Percentiles rank a stretch among this genome's conserved stretches.
phyloP scores from a whole-genome alignment of 2,888 invertebrate genomes.

The Dryobotodes eremita region DNA sequence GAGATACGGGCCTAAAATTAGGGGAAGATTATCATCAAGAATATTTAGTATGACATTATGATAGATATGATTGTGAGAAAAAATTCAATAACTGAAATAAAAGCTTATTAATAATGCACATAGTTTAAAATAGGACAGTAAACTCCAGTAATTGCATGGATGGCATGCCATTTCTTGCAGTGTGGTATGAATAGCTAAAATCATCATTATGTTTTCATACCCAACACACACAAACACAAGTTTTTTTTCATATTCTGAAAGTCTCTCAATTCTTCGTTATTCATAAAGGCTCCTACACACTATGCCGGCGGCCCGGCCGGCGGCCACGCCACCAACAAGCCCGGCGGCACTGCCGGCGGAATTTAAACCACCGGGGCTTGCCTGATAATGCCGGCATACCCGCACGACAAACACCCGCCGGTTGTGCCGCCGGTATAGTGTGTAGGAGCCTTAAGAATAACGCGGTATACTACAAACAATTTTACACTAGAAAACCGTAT shows the following conservation, averaged over 20 bases:
- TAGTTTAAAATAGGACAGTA: conserved; percentile 2
- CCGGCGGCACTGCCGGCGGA: too few species aligned
- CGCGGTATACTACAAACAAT: neutral
- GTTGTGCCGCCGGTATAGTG: too few species aligned
- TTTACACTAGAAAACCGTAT: conserved; percentile 2
- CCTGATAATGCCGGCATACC: too few species aligned
- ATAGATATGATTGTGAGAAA: conserved; percentile 46
- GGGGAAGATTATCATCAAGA: conserved; percentile 78
- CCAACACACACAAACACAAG: neutral
- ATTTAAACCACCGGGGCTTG: too few species aligned
- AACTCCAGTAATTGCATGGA: conserved; percentile 7
- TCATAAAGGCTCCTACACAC: too few species aligned
- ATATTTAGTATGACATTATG: conserved; percentile 59
- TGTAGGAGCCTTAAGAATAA: too few species aligned
- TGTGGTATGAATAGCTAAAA: neutral
- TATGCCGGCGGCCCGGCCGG: too few species aligned
- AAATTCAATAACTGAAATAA: conserved; percentile 74
- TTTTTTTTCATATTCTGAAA: too few species aligned
- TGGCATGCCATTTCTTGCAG: neutral
- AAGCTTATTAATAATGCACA: conserved; percentile 63
- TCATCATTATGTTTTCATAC: conserved; percentile 8
- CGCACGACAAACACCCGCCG: too few species aligned
- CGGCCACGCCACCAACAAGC: too few species aligned
- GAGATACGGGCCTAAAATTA: conserved; percentile 97
- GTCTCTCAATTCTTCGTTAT: neutral